These are phyloP conservation scores for Tipula unca DNA, from an alignment of 2,888 invertebrate species.

Conservation along the genomic window DNA sequence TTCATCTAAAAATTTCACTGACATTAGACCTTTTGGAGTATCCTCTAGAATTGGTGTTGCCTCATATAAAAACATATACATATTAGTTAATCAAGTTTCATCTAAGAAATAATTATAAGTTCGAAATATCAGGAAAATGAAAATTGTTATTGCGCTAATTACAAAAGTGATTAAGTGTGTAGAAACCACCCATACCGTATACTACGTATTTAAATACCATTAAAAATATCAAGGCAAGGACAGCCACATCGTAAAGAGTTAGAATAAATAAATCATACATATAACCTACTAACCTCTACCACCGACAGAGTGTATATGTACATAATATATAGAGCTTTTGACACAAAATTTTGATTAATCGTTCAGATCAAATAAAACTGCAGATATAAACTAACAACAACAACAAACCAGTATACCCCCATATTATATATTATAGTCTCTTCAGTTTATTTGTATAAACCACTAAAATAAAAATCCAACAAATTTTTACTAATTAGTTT, in stretches of 20 bases:
- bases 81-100: no score
- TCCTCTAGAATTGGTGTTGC: no score
- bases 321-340: neutral
- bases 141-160: no score
- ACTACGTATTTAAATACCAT: neutral
- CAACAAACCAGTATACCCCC: neutral
- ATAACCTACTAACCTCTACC: neutral
- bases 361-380: neutral
- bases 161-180: no score
- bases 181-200: no score
- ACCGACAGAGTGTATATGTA: neutral
- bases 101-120: no score
- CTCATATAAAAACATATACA: no score
- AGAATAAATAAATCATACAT: neutral
- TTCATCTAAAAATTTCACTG: no score
- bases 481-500: conserved; percentile 14
- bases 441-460: neutral
- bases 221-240: neutral
- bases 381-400: neutral
- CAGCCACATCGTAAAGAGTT: neutral
- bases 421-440: neutral
- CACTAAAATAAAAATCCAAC: neutral
- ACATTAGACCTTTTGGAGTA: no score
- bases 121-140: no score
- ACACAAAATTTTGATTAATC: neutral